Percentiles rank a stretch among this genome's conserved stretches.
Conservation (phyloP, 2,888 invertebrate genomes). For the Megamerina dolium region DNA sequence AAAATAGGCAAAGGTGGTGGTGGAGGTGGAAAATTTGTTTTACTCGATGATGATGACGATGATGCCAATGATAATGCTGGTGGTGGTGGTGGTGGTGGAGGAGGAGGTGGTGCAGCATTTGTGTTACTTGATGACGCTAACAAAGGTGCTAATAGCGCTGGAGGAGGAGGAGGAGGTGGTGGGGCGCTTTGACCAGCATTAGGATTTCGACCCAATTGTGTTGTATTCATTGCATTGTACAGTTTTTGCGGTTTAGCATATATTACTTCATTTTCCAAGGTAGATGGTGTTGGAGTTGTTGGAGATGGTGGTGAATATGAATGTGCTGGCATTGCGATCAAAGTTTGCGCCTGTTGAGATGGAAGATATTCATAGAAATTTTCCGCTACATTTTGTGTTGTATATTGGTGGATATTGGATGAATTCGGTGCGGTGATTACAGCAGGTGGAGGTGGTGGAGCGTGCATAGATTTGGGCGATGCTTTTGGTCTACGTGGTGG, state of each 20-base stretch:
- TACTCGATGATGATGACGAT: no score
- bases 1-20: conserved; percentile 1
- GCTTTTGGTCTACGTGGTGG: conserved; percentile 10
- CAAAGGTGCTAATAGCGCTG: background rate
- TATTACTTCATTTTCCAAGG: conserved; percentile 9
- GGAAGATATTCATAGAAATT: no score
- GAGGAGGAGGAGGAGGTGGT: conserved; percentile 3
- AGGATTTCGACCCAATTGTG: background rate
- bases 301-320: background rate
- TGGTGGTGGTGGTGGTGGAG: conserved; percentile 3
- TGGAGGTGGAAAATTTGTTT: background rate
- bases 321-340: background rate
- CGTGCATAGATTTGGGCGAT: background rate
- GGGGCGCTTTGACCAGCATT: background rate
- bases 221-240: background rate
- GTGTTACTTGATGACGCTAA: no score
- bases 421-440: conserved; percentile 4
- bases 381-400: background rate
- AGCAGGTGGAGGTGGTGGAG: conserved; percentile 7
- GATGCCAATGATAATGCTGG: background rate
- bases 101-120: background rate
- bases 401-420: conserved; percentile 1
- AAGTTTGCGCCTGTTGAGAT: background rate
- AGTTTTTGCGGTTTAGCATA: background rate
- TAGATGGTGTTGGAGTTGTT: conserved; percentile 18